Base-by-base conservation (phyloP, 2,113 vertebrate genomes). In the Cyphomyrus discorhynchus region DNA sequence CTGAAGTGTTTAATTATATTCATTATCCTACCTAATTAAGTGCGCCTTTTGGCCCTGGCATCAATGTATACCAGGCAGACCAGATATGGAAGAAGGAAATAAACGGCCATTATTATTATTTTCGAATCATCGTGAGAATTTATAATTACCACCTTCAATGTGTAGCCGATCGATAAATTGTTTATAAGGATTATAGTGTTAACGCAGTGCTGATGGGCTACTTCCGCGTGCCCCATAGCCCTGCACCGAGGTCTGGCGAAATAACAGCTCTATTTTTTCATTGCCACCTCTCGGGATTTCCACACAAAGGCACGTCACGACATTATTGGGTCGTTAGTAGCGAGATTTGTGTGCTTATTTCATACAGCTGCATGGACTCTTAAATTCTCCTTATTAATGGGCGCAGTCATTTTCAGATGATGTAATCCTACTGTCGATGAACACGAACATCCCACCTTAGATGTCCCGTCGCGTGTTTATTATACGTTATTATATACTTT, bases 221-320 rank as follows among this genome's bases (percentile, higher is more conserved):
- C 82, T 84, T 84, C 82, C 82, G 82, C 47, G 82, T 84, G 74
- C 13, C 74, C 74, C 35, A 39, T 42, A 24, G 24, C 19, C 9
- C 35, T 84, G 7, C 62, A 13, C 42, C 82, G 24, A 47, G 45
- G 6, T 47, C 21, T 24, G 42, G 8, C 82, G 10, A 31, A 31
- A 70, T 70, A 66, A 4, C 62, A 66, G 62, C n/a, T 42, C 17
- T 10, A 24, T n/a, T 47, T 84, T 24, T 47, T 84, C 82, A 47
- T 84, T 21, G 19, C 82, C 46, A 15, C 45, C 42, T 47, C 74
- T 80, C 45, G 39, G 82, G 39, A 84, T 84, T 24, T 47, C 45
- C 74, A 84, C 19, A 84, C 42, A 84, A 84, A 47, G 39, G 39
- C 82, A 84, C 82, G 82, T 80, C 74, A 80, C 74, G 74, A 39